phyloP scores from a whole-genome alignment of 1,140 invertebrate genomes.

The Dinothrombium tinctorium region DNA sequence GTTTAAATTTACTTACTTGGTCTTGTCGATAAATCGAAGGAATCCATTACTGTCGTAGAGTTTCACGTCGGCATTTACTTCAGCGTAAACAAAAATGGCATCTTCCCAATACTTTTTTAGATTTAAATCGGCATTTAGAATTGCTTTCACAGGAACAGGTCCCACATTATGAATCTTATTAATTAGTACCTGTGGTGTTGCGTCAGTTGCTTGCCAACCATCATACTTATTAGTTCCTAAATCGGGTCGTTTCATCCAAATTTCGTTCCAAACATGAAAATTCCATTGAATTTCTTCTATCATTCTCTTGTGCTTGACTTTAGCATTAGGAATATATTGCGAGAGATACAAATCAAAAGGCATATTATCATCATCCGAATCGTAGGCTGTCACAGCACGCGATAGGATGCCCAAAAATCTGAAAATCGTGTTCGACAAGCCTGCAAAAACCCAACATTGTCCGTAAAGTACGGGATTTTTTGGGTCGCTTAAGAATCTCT shows the following conservation, averaged over 20 bases:
- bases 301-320: no score
- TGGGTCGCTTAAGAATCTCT: constrained; percentile 32
- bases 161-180: constrained; percentile 47
- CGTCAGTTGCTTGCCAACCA: constrained; percentile 81
- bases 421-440: constrained; percentile 43
- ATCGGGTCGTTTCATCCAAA: constrained; percentile 71
- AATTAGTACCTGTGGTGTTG: constrained; percentile 65
- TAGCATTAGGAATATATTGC: constrained; percentile 12
- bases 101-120: constrained; percentile 54
- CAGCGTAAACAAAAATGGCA: constrained; percentile 49
- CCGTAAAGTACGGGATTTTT: constrained; percentile 38
- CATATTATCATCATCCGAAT: constrained; percentile 48
- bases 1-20: no score
- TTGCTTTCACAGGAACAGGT: constrained; percentile 40
- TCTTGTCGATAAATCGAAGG: no score
- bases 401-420: constrained; percentile 43
- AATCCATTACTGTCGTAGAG: no score
- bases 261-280: constrained; percentile 88
- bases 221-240: constrained; percentile 29
- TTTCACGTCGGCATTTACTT: constrained; percentile 69
- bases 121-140: constrained; percentile 58
- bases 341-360: constrained; percentile 36
- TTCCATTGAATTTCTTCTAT: constrained; percentile 29
- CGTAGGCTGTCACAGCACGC: constrained; percentile 40
- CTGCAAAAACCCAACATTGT: constrained; percentile 54